A percentile compares a stretch with the other conserved stretches of the same genome.
Evolutionary conservation across 2,888 invertebrate species (phyloP).

Genomic region (Cheilosia soror): DNA sequence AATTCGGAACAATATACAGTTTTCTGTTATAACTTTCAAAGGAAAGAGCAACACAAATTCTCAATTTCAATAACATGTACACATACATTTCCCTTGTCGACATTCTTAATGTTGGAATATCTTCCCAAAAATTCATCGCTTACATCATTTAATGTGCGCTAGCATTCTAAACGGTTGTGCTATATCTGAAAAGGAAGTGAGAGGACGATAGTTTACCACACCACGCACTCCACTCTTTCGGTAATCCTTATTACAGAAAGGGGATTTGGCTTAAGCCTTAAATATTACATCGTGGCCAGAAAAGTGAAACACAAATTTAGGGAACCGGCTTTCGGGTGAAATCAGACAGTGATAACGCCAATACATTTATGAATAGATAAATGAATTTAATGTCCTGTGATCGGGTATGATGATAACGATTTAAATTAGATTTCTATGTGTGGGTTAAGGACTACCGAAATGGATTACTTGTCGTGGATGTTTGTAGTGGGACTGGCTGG

Average conservation of each 20-base stretch:
- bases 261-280: constrained; percentile 45
- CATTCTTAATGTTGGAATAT: not conserved
- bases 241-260: constrained; percentile 29
- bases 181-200: constrained; percentile 35
- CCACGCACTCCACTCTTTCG: constrained; percentile 13
- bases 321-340: constrained; percentile 15
- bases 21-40: no score
- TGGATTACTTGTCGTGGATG: constrained; percentile 72
- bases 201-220: constrained; percentile 34
- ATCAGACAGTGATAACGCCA: constrained; percentile 51
- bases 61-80: no score
- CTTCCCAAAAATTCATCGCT: constrained; percentile 24
- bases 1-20: no score
- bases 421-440: constrained; percentile 67
- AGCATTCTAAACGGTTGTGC: constrained; percentile 27
- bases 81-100: constrained; percentile 15
- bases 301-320: not conserved
- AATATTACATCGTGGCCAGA: constrained; percentile 38
- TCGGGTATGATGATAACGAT: constrained; percentile 68
- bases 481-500: constrained; percentile 61
- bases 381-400: constrained; percentile 69
- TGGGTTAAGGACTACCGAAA: constrained; percentile 42
- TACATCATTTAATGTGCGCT: constrained; percentile 58
- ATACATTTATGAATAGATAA: constrained; percentile 69
- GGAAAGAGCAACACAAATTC: no score